Percentiles rank a stretch among this genome's conserved stretches.
Evolutionary conservation across 92 coral and sea anemone genomes (phyloP).

Genomic region (Palythoa caribaeorum): DNA sequence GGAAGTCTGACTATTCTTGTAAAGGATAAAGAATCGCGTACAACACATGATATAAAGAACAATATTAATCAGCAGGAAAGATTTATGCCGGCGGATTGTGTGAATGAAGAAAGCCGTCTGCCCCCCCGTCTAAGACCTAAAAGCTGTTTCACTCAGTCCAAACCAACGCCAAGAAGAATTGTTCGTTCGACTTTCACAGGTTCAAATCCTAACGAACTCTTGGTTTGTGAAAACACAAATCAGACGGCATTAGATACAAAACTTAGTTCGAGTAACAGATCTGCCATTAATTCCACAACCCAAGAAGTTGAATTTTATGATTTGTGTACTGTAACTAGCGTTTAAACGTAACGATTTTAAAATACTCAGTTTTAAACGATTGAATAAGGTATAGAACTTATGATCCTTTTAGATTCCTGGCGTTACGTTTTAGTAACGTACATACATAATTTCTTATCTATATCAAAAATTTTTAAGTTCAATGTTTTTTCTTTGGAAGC

Average conservation of each 20-base stretch:
- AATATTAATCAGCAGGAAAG: not conserved
- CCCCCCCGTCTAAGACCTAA: not conserved
- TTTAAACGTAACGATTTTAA: too few species aligned
- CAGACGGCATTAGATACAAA: not conserved
- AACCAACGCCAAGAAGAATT: slow-evolving; percentile 5
- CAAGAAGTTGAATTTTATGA: not conserved
- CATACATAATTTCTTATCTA: too few species aligned
- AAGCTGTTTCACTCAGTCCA: not conserved
- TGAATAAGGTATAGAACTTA: too few species aligned
- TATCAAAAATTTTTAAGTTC: too few species aligned
- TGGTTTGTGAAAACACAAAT: not conserved
- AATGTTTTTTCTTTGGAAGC: too few species aligned
- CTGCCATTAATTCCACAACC: not conserved
- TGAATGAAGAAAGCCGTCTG: not conserved
- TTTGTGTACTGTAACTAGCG: not conserved
- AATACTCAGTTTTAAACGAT: too few species aligned
- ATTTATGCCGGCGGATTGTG: not conserved
- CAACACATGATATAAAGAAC: slow-evolving; percentile 1
- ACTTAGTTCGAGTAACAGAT: not conserved
- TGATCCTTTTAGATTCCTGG: too few species aligned
- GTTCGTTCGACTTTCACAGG: not conserved
- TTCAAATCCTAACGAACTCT: slow-evolving; percentile 3
- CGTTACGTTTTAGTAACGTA: too few species aligned
- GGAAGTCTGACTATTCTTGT: not conserved
- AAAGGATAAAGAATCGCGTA: not conserved